Conservation (phyloP, 2,888 invertebrate species). For the Herminia tarsipennalis region DNA sequence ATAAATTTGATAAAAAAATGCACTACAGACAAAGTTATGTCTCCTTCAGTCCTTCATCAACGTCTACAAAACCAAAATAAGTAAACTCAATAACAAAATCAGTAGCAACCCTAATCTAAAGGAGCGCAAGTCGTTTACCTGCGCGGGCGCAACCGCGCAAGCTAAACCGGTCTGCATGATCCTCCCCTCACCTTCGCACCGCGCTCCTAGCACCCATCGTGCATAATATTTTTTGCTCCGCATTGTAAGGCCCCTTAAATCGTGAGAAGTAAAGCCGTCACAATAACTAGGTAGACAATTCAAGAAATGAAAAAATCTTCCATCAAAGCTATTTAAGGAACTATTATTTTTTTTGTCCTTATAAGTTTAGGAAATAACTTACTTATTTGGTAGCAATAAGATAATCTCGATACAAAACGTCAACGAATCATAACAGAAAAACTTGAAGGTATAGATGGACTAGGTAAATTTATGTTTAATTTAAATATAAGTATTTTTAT, state of each 20-base stretch:
- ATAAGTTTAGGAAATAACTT: too few relatives aligned
- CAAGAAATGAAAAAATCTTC: too few relatives aligned
- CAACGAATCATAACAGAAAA: too few relatives aligned
- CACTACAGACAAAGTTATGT: neutral
- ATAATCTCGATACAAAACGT: too few relatives aligned
- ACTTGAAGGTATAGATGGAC: too few relatives aligned
- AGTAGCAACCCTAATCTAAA: conserved; percentile 35
- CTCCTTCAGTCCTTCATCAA: neutral
- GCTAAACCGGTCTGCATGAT: conserved; percentile 75
- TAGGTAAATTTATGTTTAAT: too few relatives aligned
- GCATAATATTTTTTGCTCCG: conserved; percentile 74
- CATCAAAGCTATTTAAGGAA: too few relatives aligned
- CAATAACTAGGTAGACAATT: conserved; percentile 17
- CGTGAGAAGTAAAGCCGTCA: conserved; percentile 40
- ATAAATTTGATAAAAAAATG: too few relatives aligned
- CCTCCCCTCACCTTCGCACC: conserved; percentile 50
- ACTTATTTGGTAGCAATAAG: too few relatives aligned
- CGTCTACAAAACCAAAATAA: neutral
- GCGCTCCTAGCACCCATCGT: conserved; percentile 61
- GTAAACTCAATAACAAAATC: too few relatives aligned
- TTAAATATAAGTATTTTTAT: too few relatives aligned
- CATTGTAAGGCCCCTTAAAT: conserved; percentile 48
- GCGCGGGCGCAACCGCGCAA: conserved; percentile 77
- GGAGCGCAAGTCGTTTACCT: conserved; percentile 75
- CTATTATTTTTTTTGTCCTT: too few relatives aligned